phyloP scores from a whole-genome alignment of 2,888 invertebrate genomes.

The Psylliodes chrysocephalus region DNA sequence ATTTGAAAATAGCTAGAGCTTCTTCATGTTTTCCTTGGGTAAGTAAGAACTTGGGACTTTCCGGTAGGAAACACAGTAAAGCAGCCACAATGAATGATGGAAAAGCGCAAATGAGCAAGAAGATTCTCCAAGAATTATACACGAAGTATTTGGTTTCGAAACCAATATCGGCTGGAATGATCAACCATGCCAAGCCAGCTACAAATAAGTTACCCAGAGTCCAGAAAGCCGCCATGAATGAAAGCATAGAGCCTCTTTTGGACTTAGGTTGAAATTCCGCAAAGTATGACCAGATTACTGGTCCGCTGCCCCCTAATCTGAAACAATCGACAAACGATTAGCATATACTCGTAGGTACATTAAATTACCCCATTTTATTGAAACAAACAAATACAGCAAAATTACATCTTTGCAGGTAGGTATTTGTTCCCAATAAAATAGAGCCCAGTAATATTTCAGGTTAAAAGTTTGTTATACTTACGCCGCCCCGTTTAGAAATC shows the following conservation, averaged over 20 bases:
- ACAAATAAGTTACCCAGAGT: conserved; percentile 92
- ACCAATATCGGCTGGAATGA: conserved; percentile 81
- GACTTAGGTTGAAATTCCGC: conserved; percentile 94
- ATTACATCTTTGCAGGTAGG: neutral
- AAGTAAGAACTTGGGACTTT: conserved; percentile 90
- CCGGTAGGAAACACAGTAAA: conserved; percentile 84
- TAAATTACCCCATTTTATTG: too few species aligned
- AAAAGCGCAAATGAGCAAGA: conserved; percentile 86
- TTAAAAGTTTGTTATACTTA: conserved; percentile 73
- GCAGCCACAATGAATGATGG: conserved; percentile 90
- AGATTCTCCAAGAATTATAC: conserved; percentile 93
- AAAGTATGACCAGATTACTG: conserved; percentile 95
- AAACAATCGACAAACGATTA: conserved; percentile 54
- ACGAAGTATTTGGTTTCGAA: conserved; percentile 74
- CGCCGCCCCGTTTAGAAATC: conserved; percentile 94
- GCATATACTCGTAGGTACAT: too few species aligned
- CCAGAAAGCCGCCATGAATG: conserved; percentile 96
- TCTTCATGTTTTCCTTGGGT: conserved; percentile 82
- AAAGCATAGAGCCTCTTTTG: conserved; percentile 90
- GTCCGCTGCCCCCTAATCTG: conserved; percentile 88
- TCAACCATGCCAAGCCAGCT: conserved; percentile 83
- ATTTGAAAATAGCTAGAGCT: conserved; percentile 82
- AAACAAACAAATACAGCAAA: conserved; percentile 1
- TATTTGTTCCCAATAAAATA: neutral
- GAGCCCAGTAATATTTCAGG: neutral